These are phyloP conservation scores for Achroia grisella DNA, from an alignment of 1,140 invertebrate species.

Conservation along the genomic window DNA sequence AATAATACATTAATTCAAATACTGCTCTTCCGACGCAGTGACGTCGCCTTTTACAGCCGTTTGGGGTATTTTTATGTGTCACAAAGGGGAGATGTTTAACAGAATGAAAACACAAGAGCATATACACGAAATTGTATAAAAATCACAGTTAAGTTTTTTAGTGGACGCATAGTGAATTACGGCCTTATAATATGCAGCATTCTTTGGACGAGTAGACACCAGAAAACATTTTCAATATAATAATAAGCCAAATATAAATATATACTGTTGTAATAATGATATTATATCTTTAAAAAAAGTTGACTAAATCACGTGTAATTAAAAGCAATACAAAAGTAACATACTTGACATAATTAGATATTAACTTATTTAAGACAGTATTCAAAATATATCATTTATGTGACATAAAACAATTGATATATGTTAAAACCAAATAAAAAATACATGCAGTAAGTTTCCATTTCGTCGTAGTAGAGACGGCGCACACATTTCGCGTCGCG, in stretches of 20 bases:
- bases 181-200: conserved; percentile 22
- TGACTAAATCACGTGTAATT: too few species aligned
- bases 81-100: conserved; percentile 33
- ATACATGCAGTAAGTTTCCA: too few species aligned
- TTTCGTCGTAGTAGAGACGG: conserved; percentile 27
- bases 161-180: conserved; percentile 51
- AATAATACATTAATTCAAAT: conserved; percentile 1
- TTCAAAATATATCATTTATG: too few species aligned
- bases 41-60: conserved; percentile 25
- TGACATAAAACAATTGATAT: too few species aligned
- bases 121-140: conserved; percentile 40
- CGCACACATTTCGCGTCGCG: conserved; percentile 21
- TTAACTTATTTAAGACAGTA: too few species aligned
- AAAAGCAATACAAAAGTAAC: too few species aligned
- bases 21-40: neutral
- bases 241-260: too few species aligned
- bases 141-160: conserved; percentile 64
- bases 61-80: conserved; percentile 34
- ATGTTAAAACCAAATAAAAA: too few species aligned
- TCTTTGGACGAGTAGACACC: conserved; percentile 19
- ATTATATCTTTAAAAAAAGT: too few species aligned
- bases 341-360: too few species aligned
- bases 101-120: conserved; percentile 38
- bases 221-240: too few species aligned
- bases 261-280: too few species aligned